phyloP scores from a whole-genome alignment of 64 coral and sea anemone genomes.

The Porites lutea region DNA sequence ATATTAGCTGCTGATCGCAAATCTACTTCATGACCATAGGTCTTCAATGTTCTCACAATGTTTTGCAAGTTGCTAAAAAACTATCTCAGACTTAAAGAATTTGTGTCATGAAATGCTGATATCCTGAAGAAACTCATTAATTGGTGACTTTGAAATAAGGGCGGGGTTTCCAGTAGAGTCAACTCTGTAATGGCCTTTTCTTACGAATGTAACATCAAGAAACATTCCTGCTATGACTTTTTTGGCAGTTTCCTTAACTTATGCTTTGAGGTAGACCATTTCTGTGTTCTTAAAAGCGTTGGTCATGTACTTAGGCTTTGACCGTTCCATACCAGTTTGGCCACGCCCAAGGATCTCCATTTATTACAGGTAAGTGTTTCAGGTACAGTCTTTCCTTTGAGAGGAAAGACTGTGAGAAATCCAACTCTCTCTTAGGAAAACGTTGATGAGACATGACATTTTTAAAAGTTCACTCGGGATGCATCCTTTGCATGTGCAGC shows the following conservation, averaged over 20 bases:
- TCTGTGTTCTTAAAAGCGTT: background rate
- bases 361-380: too few relatives aligned
- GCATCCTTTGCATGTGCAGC: too few relatives aligned
- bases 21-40: too few relatives aligned
- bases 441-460: too few relatives aligned
- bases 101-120: too few relatives aligned
- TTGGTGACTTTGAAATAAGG: background rate
- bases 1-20: too few relatives aligned
- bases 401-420: too few relatives aligned
- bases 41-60: background rate
- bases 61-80: background rate
- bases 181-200: too few relatives aligned
- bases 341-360: background rate
- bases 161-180: constrained; percentile 12
- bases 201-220: background rate
- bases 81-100: background rate
- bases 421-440: background rate
- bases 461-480: too few relatives aligned
- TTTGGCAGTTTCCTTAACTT: background rate
- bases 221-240: constrained; percentile 19
- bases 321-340: background rate
- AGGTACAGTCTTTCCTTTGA: too few relatives aligned
- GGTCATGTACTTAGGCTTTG: constrained; percentile 24
- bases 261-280: background rate
- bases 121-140: too few relatives aligned